Base-by-base conservation (phyloP, 2,888 invertebrate genomes). In the Leptinotarsa tumamoca region DNA sequence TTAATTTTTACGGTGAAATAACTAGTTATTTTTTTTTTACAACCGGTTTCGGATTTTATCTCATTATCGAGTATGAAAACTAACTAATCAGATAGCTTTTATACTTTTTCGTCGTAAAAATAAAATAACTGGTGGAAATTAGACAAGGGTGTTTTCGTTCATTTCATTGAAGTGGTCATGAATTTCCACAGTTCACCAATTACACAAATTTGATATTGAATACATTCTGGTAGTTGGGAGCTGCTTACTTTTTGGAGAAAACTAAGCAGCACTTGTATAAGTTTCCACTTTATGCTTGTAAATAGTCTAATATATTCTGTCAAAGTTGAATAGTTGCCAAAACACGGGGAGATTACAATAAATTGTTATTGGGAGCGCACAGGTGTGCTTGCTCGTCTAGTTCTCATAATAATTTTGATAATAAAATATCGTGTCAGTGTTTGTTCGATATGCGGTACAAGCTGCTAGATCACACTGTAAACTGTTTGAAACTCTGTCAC, bases 351-450 rank as follows among this genome's bases (percentile, higher is more conserved):
- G 70, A 76, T 76, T 76, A 73, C 61, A 71, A 70, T 71, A 73
- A 73, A 73, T 76, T 66, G 71, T 70, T 72, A 71, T 76, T 69
- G 74, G 74, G 33, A 49, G 66, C 49, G 67, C 27, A 51, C 77
- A 74, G 74, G 72, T 77, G 77, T 67, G 58, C 51, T 50, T 51
- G 71, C 58, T 56, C 76, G 80, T 81, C 80, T 83, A 76, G 81
- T 82, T 83, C 83, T 78, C 83, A 83, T 80, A 82, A 82, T 83
- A 83, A 82, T 82, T 83, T 83, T 81, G 79, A 81, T 80, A 82
- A 75, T 81, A 80, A 78, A 80, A 80, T 80, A 73, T 80, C 82
- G 80, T 82, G 82, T 79, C 79, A 73, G 79, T 81, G 83, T 83
- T 83, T 83, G 83, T 83, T 83, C 83, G 82, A 83, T 83, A 83